phyloP scores from a whole-genome alignment of 1,140 invertebrate species.

The Camponotus floridanus region DNA sequence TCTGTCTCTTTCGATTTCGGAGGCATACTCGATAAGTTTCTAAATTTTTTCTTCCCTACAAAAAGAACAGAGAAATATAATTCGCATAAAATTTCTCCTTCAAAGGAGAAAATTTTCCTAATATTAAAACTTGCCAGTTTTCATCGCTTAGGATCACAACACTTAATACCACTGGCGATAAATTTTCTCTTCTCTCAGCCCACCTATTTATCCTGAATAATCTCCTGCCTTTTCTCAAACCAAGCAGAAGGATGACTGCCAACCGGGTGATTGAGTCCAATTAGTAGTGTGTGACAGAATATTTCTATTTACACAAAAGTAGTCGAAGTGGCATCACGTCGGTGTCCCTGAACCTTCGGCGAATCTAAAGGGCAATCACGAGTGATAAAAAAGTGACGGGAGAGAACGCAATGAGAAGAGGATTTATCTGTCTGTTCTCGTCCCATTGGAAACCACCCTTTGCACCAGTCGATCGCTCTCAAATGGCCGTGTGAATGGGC shows the following conservation, averaged over 20 bases:
- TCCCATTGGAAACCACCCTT: not conserved
- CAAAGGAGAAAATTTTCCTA: not conserved
- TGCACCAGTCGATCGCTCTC: not conserved
- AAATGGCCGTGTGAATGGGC: no score
- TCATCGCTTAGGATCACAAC: constrained; percentile 4
- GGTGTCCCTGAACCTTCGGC: not conserved
- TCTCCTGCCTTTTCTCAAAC: not conserved
- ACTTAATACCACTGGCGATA: not conserved
- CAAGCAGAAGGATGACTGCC: not conserved
- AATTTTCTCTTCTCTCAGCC: not conserved
- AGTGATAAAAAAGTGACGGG: no score
- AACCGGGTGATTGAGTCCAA: not conserved
- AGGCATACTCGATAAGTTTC: constrained; percentile 70
- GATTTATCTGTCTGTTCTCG: not conserved
- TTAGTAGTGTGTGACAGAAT: not conserved
- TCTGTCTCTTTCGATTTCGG: constrained; percentile 70
- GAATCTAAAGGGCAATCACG: not conserved
- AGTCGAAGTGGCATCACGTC: not conserved
- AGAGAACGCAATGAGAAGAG: no score
- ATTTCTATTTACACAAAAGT: not conserved
- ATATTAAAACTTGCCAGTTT: not conserved
- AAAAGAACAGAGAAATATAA: not conserved
- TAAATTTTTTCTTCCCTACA: not conserved
- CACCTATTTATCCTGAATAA: not conserved
- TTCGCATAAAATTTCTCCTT: not conserved